phyloP scores from a whole-genome alignment of 2,797 vertebrate species.

The Champsocephalus esox region DNA sequence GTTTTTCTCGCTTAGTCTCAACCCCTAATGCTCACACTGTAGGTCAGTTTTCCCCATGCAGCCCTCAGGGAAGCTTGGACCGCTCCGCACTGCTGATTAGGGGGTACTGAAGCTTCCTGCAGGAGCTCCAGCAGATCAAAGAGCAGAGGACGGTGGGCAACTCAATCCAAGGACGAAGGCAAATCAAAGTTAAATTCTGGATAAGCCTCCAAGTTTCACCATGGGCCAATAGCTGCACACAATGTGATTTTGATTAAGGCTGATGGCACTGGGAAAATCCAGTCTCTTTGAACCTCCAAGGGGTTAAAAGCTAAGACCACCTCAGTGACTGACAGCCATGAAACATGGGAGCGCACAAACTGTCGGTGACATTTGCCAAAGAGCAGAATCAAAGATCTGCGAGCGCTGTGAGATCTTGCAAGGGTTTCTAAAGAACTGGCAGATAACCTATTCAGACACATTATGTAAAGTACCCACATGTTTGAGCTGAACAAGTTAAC shows the following conservation, averaged over 20 bases:
- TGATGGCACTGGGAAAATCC: slow-evolving; percentile 56
- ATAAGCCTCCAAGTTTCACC: slow-evolving; percentile 58
- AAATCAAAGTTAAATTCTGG: slow-evolving; percentile 68
- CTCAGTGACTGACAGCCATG: slow-evolving; percentile 68
- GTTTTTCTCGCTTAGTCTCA: slow-evolving; percentile 36
- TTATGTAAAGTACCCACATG: slow-evolving; percentile 37
- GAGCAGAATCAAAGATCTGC: slow-evolving; percentile 51
- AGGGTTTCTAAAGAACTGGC: slow-evolving; percentile 24
- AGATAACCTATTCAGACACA: slow-evolving; percentile 39
- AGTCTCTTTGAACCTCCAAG: slow-evolving; percentile 58
- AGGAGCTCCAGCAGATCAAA: slow-evolving; percentile 70
- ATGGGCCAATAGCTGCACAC: slow-evolving; percentile 46
- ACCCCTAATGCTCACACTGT: slow-evolving; percentile 51
- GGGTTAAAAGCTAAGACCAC: slow-evolving; percentile 62
- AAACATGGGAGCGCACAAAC: slow-evolving; percentile 45
- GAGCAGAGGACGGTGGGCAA: slow-evolving; percentile 46
- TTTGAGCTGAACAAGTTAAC: slow-evolving; percentile 60
- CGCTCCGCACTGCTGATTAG: slow-evolving; percentile 67
- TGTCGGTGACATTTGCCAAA: slow-evolving; percentile 62
- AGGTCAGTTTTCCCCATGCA: slow-evolving; percentile 53
- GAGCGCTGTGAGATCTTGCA: slow-evolving; percentile 22
- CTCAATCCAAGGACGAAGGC: slow-evolving; percentile 40
- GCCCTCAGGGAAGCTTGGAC: slow-evolving; percentile 67
- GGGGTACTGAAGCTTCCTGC: slow-evolving; percentile 64
- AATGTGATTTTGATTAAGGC: slow-evolving; percentile 74